Base-by-base conservation (phyloP, 2,888 invertebrate species). In the Leptodirus hochenwartii region DNA sequence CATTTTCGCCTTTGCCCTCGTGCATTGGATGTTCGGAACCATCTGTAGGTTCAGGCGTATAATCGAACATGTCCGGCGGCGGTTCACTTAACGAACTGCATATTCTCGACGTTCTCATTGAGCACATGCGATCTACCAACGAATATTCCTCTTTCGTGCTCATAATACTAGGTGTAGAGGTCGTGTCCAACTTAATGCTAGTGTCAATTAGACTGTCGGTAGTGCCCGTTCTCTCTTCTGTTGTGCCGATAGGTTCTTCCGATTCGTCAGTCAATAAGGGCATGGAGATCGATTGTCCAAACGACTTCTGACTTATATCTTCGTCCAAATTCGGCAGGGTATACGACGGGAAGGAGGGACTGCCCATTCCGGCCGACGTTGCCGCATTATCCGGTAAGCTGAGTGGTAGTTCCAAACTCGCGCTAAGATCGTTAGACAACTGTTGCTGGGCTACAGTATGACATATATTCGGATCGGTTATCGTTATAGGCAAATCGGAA, bases 401-500 rank as follows among this genome's bases (percentile, higher is more conserved):
- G 29, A 78, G 69, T 11, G 77, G 73, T 40, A 79, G 48, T 44
- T 77, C 76, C 9, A 78, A 40, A 34, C 45, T 52, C n/a, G 42
- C 39, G 22, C 45, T 47, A 29, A 50, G 39, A 27, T 51, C 53
- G 30, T 35, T 47, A 2, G 47, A 44, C n/a, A 47, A 47, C 33
- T 51, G 52, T 38, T 54, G 53, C 36, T 54, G 50, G 0, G 53
- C 42, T 6, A 56, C 57, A 0, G 54, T 54, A 39, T 68, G 66
- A 9, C 72, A 68, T 44, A 79, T 77, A 35, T 66, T 67, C 12
- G 80, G 77, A 55, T 78, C 74, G 2, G 78, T 76, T 12, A 78
- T 71, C 1, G 78, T 78, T 28, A 78, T 77, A 8, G 80, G 78
- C 40, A 79, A 50, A 47, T 77, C 76, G n/a, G n/a, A n/a, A 2